phyloP scores from a whole-genome alignment of 2,113 vertebrate species.

The Capreolus pygargus region DNA sequence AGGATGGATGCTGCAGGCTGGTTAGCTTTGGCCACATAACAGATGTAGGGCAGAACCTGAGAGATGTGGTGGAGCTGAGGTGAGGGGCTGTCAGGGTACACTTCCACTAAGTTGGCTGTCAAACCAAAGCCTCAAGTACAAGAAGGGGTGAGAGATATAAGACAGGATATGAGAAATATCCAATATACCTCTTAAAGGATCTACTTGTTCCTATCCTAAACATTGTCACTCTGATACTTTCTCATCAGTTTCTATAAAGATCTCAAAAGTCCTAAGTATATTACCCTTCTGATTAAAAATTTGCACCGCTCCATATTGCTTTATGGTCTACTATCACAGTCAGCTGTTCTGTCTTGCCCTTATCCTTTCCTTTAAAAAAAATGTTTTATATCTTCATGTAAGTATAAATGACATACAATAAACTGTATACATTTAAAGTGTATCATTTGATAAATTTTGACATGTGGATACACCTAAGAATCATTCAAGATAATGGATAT shows the following conservation, averaged over 20 bases:
- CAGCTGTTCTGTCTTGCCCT: not conserved
- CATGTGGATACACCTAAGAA: not conserved
- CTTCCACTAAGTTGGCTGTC: not conserved
- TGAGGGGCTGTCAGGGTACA: accelerated
- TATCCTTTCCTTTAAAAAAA: not conserved
- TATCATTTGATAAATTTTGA: not conserved
- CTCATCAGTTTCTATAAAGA: not conserved
- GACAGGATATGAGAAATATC: not conserved
- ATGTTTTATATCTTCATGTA: not conserved
- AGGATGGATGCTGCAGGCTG: not conserved
- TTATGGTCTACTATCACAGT: not conserved
- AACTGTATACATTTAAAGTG: not conserved
- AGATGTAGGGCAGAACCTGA: not conserved
- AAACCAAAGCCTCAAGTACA: not conserved
- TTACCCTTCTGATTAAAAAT: not conserved
- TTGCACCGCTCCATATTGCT: too few species aligned
- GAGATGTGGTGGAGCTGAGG: not conserved
- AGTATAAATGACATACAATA: not conserved
- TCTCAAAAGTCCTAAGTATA: not conserved
- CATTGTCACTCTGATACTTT: not conserved
- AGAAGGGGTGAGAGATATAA: not conserved
- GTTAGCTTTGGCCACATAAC: not conserved
- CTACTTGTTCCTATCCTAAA: not conserved
- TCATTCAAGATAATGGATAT: not conserved
- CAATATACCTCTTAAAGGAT: not conserved